A percentile compares a stretch with the other conserved stretches of the same genome.
Evolutionary conservation across 2,797 vertebrate genomes (phyloP).

Genomic region (Centropyge bicolor): DNA sequence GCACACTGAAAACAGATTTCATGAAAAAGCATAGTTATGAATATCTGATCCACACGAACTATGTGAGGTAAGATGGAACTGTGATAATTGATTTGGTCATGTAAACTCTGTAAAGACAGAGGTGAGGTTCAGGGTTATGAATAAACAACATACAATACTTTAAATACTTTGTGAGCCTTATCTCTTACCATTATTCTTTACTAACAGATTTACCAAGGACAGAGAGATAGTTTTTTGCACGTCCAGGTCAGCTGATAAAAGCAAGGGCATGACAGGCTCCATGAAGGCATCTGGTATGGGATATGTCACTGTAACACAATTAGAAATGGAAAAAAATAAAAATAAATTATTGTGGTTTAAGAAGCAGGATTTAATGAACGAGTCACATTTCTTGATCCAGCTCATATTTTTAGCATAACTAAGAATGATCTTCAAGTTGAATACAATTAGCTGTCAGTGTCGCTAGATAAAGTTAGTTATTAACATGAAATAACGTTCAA

Average conservation of each 20-base stretch:
- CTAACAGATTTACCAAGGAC: slow-evolving; percentile 85
- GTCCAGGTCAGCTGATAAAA: slow-evolving; percentile 84
- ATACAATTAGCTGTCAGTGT: background rate
- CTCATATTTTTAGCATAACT: background rate
- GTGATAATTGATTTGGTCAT: background rate
- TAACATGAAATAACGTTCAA: background rate
- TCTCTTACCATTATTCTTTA: slow-evolving; percentile 84
- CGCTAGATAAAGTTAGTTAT: background rate
- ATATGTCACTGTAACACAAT: slow-evolving; percentile 75
- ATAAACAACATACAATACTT: background rate
- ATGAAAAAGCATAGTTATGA: background rate
- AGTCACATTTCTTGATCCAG: background rate
- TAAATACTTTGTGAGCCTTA: slow-evolving; percentile 8
- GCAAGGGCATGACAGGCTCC: slow-evolving; percentile 80
- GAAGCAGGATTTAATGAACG: background rate
- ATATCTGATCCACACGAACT: background rate
- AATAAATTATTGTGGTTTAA: background rate
- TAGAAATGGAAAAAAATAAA: background rate
- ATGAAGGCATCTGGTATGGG: slow-evolving; percentile 81
- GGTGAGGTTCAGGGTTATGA: background rate
- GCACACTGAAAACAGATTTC: slow-evolving; percentile 71
- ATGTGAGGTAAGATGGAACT: background rate
- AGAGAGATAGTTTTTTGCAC: slow-evolving; percentile 86
- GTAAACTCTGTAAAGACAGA: background rate
- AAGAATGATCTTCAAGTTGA: background rate